Evolutionary conservation across 2,113 vertebrate genomes (phyloP).

Genomic region (Rutilus rutilus): DNA sequence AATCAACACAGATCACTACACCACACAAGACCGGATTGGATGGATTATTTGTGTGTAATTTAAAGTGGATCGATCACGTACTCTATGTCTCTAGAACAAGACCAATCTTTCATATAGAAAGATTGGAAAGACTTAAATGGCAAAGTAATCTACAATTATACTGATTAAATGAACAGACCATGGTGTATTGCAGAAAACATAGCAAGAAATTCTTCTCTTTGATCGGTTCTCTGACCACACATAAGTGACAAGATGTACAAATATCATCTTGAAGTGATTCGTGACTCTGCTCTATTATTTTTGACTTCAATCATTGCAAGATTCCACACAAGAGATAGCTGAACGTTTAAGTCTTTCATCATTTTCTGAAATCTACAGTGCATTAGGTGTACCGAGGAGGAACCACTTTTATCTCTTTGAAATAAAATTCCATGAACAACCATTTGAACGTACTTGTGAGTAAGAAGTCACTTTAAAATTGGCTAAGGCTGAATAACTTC

Average conservation of each 20-base stretch:
- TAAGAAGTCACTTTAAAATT: constrained; percentile 1
- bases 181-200: neutral
- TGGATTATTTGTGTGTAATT: constrained; percentile 3
- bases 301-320: constrained; percentile 6
- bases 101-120: neutral
- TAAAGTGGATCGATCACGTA: neutral
- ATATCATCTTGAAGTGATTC: neutral
- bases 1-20: neutral
- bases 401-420: neutral
- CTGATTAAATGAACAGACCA: neutral
- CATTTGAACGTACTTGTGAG: neutral
- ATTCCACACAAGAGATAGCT: neutral
- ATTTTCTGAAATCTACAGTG: constrained; percentile 4
- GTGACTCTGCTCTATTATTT: neutral
- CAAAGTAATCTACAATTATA: neutral
- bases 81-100: neutral
- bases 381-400: neutral
- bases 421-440: constrained; percentile 12
- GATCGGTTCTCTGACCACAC: neutral
- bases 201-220: neutral
- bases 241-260: neutral
- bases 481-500: neutral
- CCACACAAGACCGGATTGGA: neutral
- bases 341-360: neutral
- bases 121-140: neutral